These are phyloP conservation scores for Lophura nycthemera DNA, from an alignment of 2,113 vertebrate species.

Conservation along the genomic window DNA sequence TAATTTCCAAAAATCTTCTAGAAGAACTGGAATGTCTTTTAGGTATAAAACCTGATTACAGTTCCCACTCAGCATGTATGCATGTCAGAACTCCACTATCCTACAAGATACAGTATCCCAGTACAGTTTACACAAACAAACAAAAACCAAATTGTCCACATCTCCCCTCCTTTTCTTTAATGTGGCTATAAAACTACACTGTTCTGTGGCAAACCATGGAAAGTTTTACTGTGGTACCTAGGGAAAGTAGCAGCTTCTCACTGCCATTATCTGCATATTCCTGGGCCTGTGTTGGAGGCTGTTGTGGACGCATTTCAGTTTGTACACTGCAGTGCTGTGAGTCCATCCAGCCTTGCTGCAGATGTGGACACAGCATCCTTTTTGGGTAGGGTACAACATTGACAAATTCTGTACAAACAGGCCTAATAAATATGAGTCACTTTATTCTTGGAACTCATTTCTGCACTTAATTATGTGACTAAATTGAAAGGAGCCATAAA, in stretches of 20 bases:
- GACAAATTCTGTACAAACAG: slow-evolving; percentile 5
- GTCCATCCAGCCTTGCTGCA: background rate
- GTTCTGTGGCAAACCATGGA: background rate
- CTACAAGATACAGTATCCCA: background rate
- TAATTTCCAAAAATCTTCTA: background rate
- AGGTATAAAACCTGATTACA: background rate
- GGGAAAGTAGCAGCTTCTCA: background rate
- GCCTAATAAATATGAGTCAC: slow-evolving; percentile 34
- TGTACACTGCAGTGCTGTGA: background rate
- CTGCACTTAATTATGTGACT: background rate
- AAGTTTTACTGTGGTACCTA: background rate
- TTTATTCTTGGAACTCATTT: slow-evolving; percentile 21
- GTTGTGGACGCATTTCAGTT: background rate
- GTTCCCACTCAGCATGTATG: background rate
- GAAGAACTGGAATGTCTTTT: background rate
- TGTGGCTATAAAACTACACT: background rate
- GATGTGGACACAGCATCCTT: background rate
- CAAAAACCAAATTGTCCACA: accelerated
- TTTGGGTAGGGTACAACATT: background rate
- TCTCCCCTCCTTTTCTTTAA: background rate
- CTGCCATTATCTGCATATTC: background rate
- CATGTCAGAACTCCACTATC: background rate
- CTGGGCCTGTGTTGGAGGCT: background rate
- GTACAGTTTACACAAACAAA: background rate
- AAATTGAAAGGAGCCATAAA: background rate